Evolutionary conservation across 2,113 vertebrate species (phyloP).

Genomic region (Chlorocebus sabaeus): DNA sequence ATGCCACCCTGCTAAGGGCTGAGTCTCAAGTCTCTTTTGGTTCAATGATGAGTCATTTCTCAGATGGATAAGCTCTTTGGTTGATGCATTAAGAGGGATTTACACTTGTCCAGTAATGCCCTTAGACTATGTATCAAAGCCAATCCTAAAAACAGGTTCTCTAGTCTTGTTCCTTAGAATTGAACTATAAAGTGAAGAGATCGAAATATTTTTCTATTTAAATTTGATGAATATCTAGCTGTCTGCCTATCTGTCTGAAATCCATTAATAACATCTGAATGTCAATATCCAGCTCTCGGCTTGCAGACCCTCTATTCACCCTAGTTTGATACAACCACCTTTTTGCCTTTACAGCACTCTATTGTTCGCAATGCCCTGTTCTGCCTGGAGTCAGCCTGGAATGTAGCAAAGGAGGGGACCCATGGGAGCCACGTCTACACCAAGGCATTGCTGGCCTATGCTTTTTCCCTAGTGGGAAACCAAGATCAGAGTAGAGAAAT

Average conservation of each 20-base stretch:
- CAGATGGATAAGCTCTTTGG: not conserved
- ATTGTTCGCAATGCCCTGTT: constrained; percentile 71
- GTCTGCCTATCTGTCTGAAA: not conserved
- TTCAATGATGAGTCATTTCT: not conserved
- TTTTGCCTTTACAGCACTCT: constrained; percentile 66
- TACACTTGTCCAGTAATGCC: not conserved
- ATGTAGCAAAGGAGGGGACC: not conserved
- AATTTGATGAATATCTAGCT: not conserved
- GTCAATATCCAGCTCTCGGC: not conserved
- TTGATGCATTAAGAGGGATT: not conserved
- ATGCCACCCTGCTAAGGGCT: not conserved
- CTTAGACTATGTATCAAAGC: not conserved
- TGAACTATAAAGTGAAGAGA: not conserved
- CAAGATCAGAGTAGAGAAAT: constrained; percentile 61
- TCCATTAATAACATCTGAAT: not conserved
- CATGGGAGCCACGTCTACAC: constrained; percentile 65
- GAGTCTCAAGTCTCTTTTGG: not conserved
- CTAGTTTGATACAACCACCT: not conserved
- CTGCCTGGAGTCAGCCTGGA: constrained; percentile 72
- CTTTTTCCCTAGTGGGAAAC: constrained; percentile 76
- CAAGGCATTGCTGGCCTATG: constrained; percentile 75
- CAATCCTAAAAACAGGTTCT: not conserved
- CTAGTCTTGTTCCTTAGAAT: not conserved
- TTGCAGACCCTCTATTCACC: not conserved
- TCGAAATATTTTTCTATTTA: not conserved